These are phyloP conservation scores for Plagodis dolabraria DNA, from an alignment of 2,888 invertebrate genomes.

Conservation along the genomic window DNA sequence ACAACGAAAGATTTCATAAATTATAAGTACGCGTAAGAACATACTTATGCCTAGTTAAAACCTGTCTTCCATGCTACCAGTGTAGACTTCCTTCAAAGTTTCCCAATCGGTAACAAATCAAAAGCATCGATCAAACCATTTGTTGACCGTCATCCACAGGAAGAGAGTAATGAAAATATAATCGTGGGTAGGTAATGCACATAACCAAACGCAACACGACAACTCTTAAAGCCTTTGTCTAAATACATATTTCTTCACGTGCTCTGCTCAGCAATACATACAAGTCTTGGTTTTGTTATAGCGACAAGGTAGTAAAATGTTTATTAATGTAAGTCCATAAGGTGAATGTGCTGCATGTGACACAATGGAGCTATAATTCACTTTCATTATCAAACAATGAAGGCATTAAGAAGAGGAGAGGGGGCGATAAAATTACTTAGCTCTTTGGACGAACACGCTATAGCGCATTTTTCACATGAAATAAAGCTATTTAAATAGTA, in stretches of 20 bases:
- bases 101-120: slow-evolving; percentile 7
- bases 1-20: too few relatives aligned
- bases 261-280: too few relatives aligned
- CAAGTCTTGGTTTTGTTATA: background rate
- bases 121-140: slow-evolving; percentile 16
- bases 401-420: slow-evolving; percentile 45
- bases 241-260: background rate
- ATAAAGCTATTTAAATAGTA: too few relatives aligned
- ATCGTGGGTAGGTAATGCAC: slow-evolving; percentile 11
- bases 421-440: slow-evolving; percentile 52
- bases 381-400: slow-evolving; percentile 57
- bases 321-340: background rate
- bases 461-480: background rate
- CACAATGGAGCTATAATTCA: slow-evolving; percentile 57
- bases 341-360: slow-evolving; percentile 27
- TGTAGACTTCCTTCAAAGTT: background rate
- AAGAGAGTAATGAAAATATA: slow-evolving; percentile 22
- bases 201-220: background rate
- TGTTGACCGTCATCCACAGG: slow-evolving; percentile 14
- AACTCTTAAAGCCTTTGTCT: slow-evolving; percentile 4
- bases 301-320: background rate
- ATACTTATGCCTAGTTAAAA: too few relatives aligned
- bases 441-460: slow-evolving; percentile 19
- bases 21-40: too few relatives aligned
- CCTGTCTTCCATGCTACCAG: too few relatives aligned